Percentiles rank a stretch among this genome's conserved stretches.
Evolutionary conservation across 2,113 vertebrate species (phyloP).

Genomic region (Herpetotheres cachinnans): DNA sequence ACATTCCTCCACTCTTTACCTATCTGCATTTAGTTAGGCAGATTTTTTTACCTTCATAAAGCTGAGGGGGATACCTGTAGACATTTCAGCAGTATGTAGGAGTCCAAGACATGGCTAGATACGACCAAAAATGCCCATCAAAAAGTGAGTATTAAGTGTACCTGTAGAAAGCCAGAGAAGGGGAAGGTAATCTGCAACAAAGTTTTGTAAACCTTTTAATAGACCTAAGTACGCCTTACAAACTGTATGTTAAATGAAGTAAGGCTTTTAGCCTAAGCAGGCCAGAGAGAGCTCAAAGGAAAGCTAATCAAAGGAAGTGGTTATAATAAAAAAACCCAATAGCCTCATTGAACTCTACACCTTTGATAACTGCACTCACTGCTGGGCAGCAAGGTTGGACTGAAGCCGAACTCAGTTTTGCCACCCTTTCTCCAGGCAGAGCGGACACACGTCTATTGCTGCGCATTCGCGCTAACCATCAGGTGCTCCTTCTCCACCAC

Average conservation of each 20-base stretch:
- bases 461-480: rapidly evolving
- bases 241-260: not conserved
- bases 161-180: not conserved
- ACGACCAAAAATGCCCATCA: not conserved
- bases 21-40: not conserved
- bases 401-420: not conserved
- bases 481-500: not conserved
- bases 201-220: not conserved
- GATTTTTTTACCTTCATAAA: not conserved
- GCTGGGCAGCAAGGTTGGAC: not conserved
- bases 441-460: not conserved
- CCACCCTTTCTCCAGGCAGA: not conserved
- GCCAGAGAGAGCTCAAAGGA: not conserved
- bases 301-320: not conserved
- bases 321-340: not conserved
- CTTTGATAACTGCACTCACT: not conserved
- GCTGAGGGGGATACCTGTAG: not conserved
- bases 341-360: not conserved
- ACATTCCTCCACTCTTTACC: not conserved
- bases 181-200: not conserved
- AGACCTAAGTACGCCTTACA: not conserved
- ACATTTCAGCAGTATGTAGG: not conserved
- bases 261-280: not conserved
- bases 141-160: not conserved
- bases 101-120: not conserved